phyloP scores from a whole-genome alignment of 2,113 vertebrate species.

The Seriola dumerili region DNA sequence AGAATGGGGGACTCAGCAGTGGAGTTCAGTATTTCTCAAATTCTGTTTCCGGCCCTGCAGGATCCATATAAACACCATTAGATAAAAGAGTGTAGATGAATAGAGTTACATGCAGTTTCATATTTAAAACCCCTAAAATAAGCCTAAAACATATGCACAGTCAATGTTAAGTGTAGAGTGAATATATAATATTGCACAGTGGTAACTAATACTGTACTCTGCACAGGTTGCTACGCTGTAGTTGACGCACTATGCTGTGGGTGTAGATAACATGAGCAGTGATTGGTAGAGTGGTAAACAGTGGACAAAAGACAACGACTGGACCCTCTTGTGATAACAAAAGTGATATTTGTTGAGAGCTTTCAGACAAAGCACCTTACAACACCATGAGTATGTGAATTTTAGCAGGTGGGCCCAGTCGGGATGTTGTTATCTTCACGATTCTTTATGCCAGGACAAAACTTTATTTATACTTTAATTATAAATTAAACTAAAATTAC shows the following conservation, averaged over 20 bases:
- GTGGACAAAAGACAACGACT: slow-evolving; percentile 11
- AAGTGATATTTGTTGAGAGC: slow-evolving; percentile 36
- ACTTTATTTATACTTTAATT: background rate
- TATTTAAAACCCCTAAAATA: background rate
- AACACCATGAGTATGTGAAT: background rate
- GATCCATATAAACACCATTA: background rate
- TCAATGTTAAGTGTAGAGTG: background rate
- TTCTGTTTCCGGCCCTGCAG: too few species aligned
- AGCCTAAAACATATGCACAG: background rate
- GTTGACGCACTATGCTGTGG: background rate
- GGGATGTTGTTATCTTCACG: slow-evolving; percentile 12
- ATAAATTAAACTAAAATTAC: slow-evolving; percentile 45
- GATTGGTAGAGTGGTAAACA: background rate
- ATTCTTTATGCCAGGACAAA: background rate
- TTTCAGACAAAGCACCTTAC: slow-evolving; percentile 4
- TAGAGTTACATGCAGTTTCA: background rate
- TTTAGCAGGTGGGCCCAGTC: background rate
- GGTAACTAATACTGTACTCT: background rate
- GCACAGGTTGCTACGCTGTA: background rate
- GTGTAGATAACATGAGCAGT: background rate
- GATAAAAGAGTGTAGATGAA: background rate
- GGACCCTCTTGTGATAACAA: background rate
- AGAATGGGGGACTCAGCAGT: too few species aligned
- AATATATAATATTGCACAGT: background rate
- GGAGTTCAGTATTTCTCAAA: too few species aligned